A percentile compares a stretch with the other conserved stretches of the same genome.
Evolutionary conservation across 2,113 vertebrate genomes (phyloP).

Genomic region (Dicrurus megarhynchus): DNA sequence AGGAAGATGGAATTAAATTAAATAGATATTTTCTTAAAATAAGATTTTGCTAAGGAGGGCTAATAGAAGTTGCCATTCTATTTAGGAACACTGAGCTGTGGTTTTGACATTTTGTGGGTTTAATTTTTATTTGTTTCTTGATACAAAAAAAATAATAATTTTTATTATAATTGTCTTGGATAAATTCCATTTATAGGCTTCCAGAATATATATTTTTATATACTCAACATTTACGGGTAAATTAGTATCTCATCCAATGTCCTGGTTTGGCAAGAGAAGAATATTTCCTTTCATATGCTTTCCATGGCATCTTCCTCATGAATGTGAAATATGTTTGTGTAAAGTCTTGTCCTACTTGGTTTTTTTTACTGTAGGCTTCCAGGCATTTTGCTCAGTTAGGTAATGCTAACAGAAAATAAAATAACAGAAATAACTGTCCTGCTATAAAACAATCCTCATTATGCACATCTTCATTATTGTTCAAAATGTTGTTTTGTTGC

Average conservation of each 20-base stretch:
- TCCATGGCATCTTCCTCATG: not conserved
- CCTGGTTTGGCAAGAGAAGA: not conserved
- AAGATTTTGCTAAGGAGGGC: not conserved
- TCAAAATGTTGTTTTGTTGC: not conserved
- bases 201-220: not conserved
- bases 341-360: not conserved
- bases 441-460: not conserved
- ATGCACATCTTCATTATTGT: not conserved
- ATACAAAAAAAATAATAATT: not conserved
- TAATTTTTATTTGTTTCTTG: not conserved
- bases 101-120: not conserved
- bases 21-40: not conserved
- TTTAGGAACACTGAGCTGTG: not conserved
- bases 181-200: not conserved
- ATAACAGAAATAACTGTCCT: not conserved
- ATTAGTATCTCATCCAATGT: not conserved
- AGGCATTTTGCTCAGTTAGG: not conserved
- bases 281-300: not conserved
- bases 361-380: not conserved
- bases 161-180: not conserved
- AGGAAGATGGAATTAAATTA: not conserved
- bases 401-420: not conserved
- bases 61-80: not conserved
- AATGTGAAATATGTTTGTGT: not conserved
- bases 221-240: not conserved